Evolutionary conservation across 1,140 invertebrate species (phyloP), one percentile per base, ranked within the genome.

Genomic region (Lepidostoma basale): DNA sequence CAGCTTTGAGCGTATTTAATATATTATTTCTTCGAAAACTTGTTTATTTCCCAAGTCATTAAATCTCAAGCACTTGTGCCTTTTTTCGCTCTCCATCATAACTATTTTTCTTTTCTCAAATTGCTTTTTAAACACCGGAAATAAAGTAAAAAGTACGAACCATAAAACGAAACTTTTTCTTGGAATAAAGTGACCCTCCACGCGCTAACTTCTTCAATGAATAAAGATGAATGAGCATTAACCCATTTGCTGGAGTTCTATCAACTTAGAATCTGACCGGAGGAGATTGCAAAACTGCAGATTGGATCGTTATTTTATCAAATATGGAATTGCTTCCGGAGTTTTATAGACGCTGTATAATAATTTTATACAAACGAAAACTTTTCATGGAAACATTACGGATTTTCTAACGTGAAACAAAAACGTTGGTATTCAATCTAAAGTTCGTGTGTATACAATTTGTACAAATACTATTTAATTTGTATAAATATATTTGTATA

Each of bases 161-260:
- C 20, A 47, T 47, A 20, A 47, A 47, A 3, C 20, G 20, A 47
- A 47, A n/a, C n/a, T 22, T 47, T 47, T 47, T 47, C 16, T 47
- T 5, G 1, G 12, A 47, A 47, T 47, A 47, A 47, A 47, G 20
- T 47, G 44, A 18, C 44, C 20, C 47, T 12, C 12, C 47, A 12
- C 47, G 47, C 28, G 12, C 23, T 26, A 52, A 52, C 47, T 25
- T 52, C 47, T 52, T 16, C 47, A 52, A 28, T 14, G n/a, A 28
- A 52, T 52, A 52, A 52, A 52, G 25, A 52, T 52, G 47, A 52
- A 52, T 52, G 47, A 52, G 22, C 47, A 10, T 12, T 28, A 26
- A 8, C 47, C 47, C n/a, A 52, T 52, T 52, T 52, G 5, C 20
- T 0, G 20, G 3, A 47, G 16, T 47, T 4, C 4, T 12, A 4